A percentile compares a stretch with the other conserved stretches of the same genome.
These are phyloP conservation scores for Pocillopora meandrina DNA, from an alignment of 92 coral and sea anemone genomes.

Conservation along the genomic window DNA sequence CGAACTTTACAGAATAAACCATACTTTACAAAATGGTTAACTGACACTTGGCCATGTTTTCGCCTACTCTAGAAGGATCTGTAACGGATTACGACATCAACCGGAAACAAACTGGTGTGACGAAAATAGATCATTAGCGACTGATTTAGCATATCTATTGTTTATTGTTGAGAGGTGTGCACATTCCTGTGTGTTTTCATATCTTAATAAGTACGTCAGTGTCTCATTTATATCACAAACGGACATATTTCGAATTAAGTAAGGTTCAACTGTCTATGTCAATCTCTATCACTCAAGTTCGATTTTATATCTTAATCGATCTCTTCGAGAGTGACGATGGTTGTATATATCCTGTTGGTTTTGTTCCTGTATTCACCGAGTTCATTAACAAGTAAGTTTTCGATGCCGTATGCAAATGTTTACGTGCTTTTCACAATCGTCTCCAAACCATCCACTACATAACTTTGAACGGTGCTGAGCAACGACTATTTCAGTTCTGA, in stretches of 20 bases:
- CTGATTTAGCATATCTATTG: neutral
- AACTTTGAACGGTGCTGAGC: no score
- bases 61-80: constrained; percentile 1
- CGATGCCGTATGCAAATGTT: constrained; percentile 11
- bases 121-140: neutral
- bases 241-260: neutral
- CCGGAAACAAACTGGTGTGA: constrained; percentile 1
- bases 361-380: neutral
- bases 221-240: neutral
- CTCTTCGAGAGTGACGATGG: neutral
- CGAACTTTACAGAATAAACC: no score
- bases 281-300: neutral
- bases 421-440: neutral
- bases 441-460: no score
- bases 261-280: neutral
- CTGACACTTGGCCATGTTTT: no score
- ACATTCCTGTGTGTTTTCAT: constrained; percentile 8
- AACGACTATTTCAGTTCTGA: no score
- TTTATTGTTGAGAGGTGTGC: constrained; percentile 20
- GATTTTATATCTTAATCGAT: neutral
- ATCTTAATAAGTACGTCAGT: constrained; percentile 25
- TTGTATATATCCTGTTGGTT: constrained; percentile 18
- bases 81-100: constrained; percentile 18
- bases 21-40: no score
- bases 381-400: constrained; percentile 16